Percentiles rank a stretch among this genome's conserved stretches.
Evolutionary conservation across 2,113 vertebrate species (phyloP).

Genomic region (Galbula dea): DNA sequence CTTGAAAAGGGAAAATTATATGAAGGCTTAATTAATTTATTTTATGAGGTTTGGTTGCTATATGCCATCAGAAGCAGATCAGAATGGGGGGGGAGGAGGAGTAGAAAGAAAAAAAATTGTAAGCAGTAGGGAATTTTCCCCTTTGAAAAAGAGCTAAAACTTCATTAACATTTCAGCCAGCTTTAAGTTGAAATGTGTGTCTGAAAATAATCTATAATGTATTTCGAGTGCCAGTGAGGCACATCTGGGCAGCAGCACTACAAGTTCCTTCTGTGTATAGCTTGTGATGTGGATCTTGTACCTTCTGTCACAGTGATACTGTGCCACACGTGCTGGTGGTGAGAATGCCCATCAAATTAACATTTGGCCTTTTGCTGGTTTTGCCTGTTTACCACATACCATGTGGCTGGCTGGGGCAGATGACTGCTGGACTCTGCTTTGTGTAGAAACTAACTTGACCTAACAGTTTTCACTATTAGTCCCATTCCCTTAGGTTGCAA

Average conservation of each 20-base stretch:
- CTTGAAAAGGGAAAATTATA: not conserved
- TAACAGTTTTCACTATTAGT: not conserved
- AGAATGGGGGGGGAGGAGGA: not conserved
- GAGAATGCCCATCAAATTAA: not conserved
- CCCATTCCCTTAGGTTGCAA: not conserved
- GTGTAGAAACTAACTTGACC: not conserved
- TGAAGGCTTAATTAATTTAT: not conserved
- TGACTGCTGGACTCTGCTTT: not conserved
- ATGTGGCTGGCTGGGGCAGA: not conserved
- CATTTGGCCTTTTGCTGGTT: not conserved
- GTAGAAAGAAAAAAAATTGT: not conserved
- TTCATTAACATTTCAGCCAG: slow-evolving; percentile 34
- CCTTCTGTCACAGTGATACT: not conserved
- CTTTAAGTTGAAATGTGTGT: slow-evolving; percentile 29
- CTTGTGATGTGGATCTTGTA: not conserved
- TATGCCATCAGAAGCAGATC: not conserved
- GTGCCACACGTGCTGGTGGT: not conserved
- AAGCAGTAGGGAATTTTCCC: not conserved
- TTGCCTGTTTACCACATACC: not conserved
- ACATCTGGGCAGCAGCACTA: not conserved
- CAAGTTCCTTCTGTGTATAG: not conserved
- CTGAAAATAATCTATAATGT: slow-evolving; percentile 29
- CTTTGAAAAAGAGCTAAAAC: slow-evolving; percentile 18
- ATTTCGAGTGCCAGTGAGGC: not conserved
- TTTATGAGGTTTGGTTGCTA: not conserved